These are phyloP conservation scores for Agriopis leucophaearia DNA, from an alignment of 2,888 invertebrate genomes.

Conservation along the genomic window DNA sequence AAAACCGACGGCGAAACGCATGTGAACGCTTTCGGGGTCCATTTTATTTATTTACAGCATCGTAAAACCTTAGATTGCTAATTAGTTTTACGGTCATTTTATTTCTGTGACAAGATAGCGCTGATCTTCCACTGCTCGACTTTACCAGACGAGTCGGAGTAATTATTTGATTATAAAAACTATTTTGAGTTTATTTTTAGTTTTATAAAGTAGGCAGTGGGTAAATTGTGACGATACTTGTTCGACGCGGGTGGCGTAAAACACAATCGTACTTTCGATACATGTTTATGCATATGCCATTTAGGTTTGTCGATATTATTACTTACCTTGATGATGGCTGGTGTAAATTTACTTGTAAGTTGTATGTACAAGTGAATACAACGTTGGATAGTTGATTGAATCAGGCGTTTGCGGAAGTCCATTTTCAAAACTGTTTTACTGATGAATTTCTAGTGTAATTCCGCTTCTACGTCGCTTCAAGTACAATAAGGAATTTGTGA, in stretches of 20 bases:
- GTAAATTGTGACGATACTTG: constrained; percentile 22
- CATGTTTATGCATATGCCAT: constrained; percentile 9
- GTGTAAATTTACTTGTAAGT: constrained; percentile 12
- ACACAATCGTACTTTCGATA: constrained; percentile 15
- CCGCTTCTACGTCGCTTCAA: too few relatives aligned
- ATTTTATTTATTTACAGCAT: constrained; percentile 78
- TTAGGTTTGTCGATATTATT: constrained; percentile 11
- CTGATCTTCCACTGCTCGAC: constrained; percentile 47
- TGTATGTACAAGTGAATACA: background rate
- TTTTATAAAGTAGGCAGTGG: constrained; percentile 10
- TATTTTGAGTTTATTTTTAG: constrained; percentile 19
- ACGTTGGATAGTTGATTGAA: background rate
- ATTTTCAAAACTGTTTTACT: too few relatives aligned
- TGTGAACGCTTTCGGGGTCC: constrained; percentile 61
- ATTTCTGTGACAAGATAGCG: constrained; percentile 65
- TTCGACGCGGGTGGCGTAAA: constrained; percentile 47
- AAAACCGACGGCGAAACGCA: constrained; percentile 62
- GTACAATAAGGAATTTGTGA: too few relatives aligned
- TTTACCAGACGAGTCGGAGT: constrained; percentile 17
- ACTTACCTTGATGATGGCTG: constrained; percentile 9
- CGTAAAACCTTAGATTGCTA: constrained; percentile 80
- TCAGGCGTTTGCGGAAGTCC: too few relatives aligned
- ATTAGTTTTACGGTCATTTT: constrained; percentile 79
- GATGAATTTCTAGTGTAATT: too few relatives aligned
- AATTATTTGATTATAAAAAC: constrained; percentile 28